Base-by-base conservation (phyloP, 2,113 vertebrate genomes). In the Amazona guildingii region DNA sequence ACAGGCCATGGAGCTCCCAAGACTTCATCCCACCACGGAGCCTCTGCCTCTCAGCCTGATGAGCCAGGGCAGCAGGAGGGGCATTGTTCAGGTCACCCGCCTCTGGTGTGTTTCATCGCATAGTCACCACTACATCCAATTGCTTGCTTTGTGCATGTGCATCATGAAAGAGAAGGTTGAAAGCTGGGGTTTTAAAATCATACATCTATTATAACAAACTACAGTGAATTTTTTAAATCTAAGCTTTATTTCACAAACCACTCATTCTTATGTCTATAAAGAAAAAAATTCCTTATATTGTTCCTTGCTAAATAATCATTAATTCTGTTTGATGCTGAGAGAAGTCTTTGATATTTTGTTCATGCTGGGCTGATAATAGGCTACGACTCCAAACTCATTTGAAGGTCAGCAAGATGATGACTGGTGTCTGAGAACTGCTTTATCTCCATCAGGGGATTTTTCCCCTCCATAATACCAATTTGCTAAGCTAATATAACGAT, bases 391-490 rank as follows among this genome's bases (percentile, higher is more conserved):
- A 52, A 75, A 69, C 44, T 69, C 66, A 61, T 69, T 24, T 77
- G 80, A 94, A 94, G 80, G 87, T 88, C 91, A 85, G 54, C 6
- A 33, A 82, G 83, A 86, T 51, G 83, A 88, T 54, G 80, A 61
- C 66, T 68, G 37, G 43, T 48, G 84, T 52, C 57, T n/a, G 62
- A 84, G 78, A 69, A 44, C 49, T 59, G 59, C 15, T 59, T 91
- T 88, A 90, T 84, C 87, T 91, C 76, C 72, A 41, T 82, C 61
- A 49, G 82, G 87, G 72, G 69, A 79, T 55, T 70, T 15, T 46
- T 37, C 55, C 72, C 49, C 66, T 77, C 76, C 44, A 19, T 61
- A 82, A 74, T 48, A 74, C 49, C 49, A 77, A 73, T 80, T 81
- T 70, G 37, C 75, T 87, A 84, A 82, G 84, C 55, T 61, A 87